Evolutionary conservation across 2,113 vertebrate species (phyloP).

Genomic region (Toxotes jaculatrix): DNA sequence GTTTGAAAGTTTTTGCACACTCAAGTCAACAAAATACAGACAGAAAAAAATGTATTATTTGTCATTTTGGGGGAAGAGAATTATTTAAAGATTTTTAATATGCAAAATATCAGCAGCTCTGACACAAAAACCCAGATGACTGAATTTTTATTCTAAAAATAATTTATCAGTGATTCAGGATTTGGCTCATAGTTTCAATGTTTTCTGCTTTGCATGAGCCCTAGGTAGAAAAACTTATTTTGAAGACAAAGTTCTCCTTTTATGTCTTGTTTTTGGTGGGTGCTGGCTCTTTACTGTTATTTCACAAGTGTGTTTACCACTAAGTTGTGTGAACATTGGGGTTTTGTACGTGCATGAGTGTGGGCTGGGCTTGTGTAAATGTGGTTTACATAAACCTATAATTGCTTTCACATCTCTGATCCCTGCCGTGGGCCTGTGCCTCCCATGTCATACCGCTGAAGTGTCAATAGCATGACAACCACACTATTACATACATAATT

Average conservation of each 20-base stretch:
- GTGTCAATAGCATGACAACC: constrained; percentile 46
- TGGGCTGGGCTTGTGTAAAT: constrained; percentile 32
- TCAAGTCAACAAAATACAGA: not conserved
- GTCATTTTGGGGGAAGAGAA: not conserved
- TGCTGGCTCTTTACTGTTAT: not conserved
- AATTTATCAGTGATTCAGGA: not conserved
- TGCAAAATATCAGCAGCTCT: not conserved
- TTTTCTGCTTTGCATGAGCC: not conserved
- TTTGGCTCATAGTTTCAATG: not conserved
- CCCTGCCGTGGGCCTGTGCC: constrained; percentile 21
- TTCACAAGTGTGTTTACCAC: not conserved
- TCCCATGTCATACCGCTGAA: constrained; percentile 25
- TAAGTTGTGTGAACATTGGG: not conserved
- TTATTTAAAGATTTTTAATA: not conserved
- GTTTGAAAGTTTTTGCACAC: not conserved
- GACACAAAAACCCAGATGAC: not conserved
- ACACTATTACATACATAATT: constrained; percentile 38
- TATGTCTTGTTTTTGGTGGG: not conserved
- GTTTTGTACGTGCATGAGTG: not conserved
- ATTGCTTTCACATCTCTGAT: constrained; percentile 43
- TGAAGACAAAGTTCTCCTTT: not conserved
- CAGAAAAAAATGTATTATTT: not conserved
- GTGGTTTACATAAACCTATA: constrained; percentile 55
- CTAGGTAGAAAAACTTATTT: not conserved
- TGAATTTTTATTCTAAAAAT: not conserved